A percentile compares a stretch with the other conserved stretches of the same genome.
phyloP scores from a whole-genome alignment of 2,113 vertebrate species.

The Xenus cinereus region DNA sequence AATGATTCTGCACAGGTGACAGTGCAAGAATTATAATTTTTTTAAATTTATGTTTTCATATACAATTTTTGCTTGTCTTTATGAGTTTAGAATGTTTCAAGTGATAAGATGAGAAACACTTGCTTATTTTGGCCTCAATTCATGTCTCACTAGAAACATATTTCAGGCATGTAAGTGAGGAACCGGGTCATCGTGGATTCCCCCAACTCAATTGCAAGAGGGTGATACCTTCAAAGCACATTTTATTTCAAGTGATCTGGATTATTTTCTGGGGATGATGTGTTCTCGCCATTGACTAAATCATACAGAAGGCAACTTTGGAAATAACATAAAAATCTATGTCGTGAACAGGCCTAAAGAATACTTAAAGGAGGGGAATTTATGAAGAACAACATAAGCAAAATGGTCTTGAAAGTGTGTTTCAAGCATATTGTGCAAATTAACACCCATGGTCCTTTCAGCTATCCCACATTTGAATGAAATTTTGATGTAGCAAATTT shows the following conservation, averaged over 20 bases:
- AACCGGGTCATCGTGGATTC: neutral
- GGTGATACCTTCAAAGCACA: neutral
- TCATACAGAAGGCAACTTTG: neutral
- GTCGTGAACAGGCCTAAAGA: neutral
- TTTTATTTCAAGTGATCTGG: neutral
- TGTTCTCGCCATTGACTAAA: neutral
- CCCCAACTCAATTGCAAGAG: neutral
- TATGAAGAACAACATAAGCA: neutral
- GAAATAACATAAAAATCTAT: neutral
- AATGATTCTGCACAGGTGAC: neutral
- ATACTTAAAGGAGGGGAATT: neutral
- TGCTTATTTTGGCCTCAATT: neutral
- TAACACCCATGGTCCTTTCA: neutral
- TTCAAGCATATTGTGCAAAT: neutral
- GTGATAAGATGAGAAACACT: neutral
- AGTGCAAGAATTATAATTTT: neutral
- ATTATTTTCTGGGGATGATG: neutral
- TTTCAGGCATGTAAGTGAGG: neutral
- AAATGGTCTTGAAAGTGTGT: neutral
- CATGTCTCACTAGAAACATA: fast-evolving
- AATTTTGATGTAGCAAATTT: neutral
- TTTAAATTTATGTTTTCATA: neutral
- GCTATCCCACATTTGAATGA: neutral
- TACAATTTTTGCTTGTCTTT: neutral
- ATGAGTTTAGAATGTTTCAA: neutral